Conservation (phyloP, 2,888 invertebrate genomes). For the Spilarctia lutea region DNA sequence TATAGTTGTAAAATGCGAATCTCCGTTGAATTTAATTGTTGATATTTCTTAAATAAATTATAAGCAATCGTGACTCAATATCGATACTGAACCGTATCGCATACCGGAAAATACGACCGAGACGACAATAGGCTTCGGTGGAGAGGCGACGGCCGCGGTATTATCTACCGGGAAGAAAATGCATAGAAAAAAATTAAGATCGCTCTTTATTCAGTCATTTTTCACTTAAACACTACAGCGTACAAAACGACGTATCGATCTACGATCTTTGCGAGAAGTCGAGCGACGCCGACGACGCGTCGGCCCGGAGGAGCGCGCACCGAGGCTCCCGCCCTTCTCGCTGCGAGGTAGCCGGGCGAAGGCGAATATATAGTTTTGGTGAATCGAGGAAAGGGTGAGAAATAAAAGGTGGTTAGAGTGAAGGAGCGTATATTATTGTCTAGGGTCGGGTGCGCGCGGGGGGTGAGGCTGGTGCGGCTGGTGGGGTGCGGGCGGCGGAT, state of each 20-base stretch:
- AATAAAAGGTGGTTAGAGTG: slow-evolving; percentile 16
- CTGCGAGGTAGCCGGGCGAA: neutral
- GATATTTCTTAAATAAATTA: too few species aligned
- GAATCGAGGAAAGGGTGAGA: neutral
- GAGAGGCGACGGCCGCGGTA: neutral
- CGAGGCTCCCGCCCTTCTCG: neutral
- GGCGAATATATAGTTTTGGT: neutral
- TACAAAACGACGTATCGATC: neutral
- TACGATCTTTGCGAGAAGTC: too few species aligned
- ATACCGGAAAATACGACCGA: too few species aligned
- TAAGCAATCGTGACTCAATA: too few species aligned
- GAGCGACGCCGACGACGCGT: too few species aligned
- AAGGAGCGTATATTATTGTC: slow-evolving; percentile 46
- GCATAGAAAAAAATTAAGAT: neutral
- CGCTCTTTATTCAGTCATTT: neutral
- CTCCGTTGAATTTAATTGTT: too few species aligned
- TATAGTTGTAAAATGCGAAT: too few species aligned
- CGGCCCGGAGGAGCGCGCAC: too few species aligned
- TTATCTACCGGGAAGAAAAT: neutral
- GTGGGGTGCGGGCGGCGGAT: slow-evolving; percentile 60
- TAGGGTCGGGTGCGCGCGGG: slow-evolving; percentile 62
- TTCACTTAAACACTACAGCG: neutral
- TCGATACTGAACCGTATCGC: too few species aligned
- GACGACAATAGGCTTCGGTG: neutral
- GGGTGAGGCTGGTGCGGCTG: slow-evolving; percentile 31